A percentile compares a stretch with the other conserved stretches of the same genome.
Conservation (phyloP, 2,888 invertebrate species). For the Luffia ferchaultella region DNA sequence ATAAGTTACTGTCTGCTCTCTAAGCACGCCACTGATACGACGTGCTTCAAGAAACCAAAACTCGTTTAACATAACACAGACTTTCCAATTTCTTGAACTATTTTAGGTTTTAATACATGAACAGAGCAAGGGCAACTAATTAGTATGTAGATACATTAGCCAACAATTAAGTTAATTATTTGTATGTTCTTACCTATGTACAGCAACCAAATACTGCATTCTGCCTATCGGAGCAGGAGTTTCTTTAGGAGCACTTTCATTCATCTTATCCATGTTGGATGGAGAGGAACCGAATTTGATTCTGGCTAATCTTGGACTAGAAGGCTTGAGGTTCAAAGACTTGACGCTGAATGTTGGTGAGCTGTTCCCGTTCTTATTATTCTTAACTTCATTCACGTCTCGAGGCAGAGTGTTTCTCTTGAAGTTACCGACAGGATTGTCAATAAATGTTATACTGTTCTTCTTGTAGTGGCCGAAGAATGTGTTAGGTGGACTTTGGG, state of each 20-base stretch:
- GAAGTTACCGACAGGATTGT: constrained; percentile 12
- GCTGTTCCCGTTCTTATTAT: constrained; percentile 17
- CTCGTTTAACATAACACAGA: no score
- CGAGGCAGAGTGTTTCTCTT: constrained; percentile 7
- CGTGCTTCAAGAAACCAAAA: no score
- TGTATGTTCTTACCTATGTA: constrained; percentile 69
- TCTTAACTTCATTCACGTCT: constrained; percentile 7
- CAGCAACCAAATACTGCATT: constrained; percentile 75
- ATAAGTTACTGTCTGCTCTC: no score
- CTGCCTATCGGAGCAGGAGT: constrained; percentile 13
- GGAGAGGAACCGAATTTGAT: constrained; percentile 38
- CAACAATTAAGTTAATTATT: no score
- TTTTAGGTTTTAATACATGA: no score
- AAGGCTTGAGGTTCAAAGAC: constrained; percentile 27
- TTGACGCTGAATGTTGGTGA: constrained; percentile 36
- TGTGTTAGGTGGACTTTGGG: constrained; percentile 40
- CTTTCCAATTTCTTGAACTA: no score
- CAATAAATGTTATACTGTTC: constrained; percentile 13
- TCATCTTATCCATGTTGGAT: constrained; percentile 31
- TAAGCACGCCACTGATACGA: no score
- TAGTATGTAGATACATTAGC: no score
- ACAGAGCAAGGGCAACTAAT: no score
- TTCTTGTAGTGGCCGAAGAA: constrained; percentile 22
- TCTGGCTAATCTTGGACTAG: constrained; percentile 23
- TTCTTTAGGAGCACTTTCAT: constrained; percentile 13